Base-by-base conservation (phyloP, 2,888 invertebrate species). In the Lacanobia oleracea region DNA sequence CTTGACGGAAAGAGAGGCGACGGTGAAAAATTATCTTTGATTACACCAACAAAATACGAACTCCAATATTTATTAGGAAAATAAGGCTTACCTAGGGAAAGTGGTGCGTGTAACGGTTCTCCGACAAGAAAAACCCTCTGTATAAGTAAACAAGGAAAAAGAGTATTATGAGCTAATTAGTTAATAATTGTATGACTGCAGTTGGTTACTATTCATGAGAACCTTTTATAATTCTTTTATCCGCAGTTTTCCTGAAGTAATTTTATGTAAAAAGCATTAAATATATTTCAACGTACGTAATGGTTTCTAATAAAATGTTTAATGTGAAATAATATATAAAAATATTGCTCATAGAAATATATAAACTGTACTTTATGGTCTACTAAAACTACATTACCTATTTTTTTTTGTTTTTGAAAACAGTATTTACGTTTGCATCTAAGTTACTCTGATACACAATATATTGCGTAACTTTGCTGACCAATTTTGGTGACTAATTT, bases 1-100 rank as follows among this genome's bases (percentile, higher is more conserved):
- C 72, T 83, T 83, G 78, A 79, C 75, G 33, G 40, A 75, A 77
- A 74, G 73, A 77, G 64, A 57, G 67, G 76, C 45, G 57, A 66
- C 18, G 57, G 71, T 50, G 79, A 67, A 79, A 77, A 73, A 75
- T 63, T 71, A 64, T 63, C 61, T 72, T 69, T 71, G 40, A 66
- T 75, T 73, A 73, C 53, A 53, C 21, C 53, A 50, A 57, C 64
- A 50, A 64, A 63, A 72, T 45, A 72, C 53, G 40, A 56, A 65
- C 61, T 77, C 64, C 37, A 45, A 48, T 18, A 27, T 53, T 56
- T 53, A 60, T 60, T 56, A 60, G 18, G 16, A 57, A 69, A 53
- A 65, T 62, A 43, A 23, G 27, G 23, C 43, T 43, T 14, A 43
- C 16, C 56, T 48, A 60, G 10, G n/a, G n/a, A 40, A 61, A 63